Conservation (phyloP, 2,113 vertebrate genomes). For the Scopus umbretta region DNA sequence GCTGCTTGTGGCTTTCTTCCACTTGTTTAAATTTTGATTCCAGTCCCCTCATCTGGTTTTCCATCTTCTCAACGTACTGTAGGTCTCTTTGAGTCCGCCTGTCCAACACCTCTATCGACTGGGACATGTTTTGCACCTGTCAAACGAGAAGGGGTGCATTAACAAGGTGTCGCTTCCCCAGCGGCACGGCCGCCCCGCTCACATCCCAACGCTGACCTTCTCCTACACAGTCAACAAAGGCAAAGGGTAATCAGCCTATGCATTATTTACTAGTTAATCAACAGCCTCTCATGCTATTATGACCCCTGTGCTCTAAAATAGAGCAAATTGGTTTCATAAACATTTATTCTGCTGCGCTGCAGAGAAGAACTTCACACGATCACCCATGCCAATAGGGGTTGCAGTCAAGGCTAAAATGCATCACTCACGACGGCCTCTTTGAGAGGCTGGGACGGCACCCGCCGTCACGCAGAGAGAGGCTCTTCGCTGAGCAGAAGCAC, state of each 20-base stretch:
- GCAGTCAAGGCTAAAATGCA: rapidly evolving
- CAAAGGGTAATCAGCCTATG: not conserved
- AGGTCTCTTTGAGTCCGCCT: slow-evolving; percentile 94
- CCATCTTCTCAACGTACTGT: slow-evolving; percentile 98
- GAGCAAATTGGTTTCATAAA: not conserved
- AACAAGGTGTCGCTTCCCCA: not conserved
- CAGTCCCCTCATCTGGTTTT: slow-evolving; percentile 95
- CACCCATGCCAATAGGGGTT: not conserved
- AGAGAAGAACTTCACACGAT: not conserved
- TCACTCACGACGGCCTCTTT: not conserved
- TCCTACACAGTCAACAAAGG: not conserved
- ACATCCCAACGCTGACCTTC: not conserved
- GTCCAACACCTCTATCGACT: slow-evolving; percentile 97
- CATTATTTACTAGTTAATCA: slow-evolving; percentile 21
- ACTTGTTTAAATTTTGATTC: slow-evolving; percentile 96
- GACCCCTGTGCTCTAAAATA: not conserved
- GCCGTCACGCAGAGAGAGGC: rapidly evolving
- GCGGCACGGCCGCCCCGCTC: not conserved
- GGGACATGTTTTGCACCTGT: slow-evolving; percentile 99
- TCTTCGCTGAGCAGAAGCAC: not conserved
- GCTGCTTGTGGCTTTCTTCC: slow-evolving; percentile 97
- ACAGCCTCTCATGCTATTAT: not conserved
- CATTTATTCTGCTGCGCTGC: not conserved
- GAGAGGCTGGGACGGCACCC: not conserved
- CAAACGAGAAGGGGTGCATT: not conserved